These are phyloP conservation scores for Eumaeus atala DNA, from an alignment of 1,140 invertebrate genomes.

Conservation along the genomic window DNA sequence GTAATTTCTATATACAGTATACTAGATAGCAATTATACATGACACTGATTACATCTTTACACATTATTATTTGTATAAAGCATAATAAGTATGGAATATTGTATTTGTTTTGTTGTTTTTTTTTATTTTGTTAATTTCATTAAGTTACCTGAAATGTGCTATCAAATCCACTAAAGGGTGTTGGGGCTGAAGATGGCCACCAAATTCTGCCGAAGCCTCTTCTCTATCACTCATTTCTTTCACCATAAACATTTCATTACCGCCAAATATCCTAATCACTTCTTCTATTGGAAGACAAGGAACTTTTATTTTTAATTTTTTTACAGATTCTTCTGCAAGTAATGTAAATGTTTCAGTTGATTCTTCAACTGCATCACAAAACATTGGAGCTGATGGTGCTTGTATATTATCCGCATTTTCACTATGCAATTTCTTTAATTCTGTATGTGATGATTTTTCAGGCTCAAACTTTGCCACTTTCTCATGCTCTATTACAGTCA, in stretches of 20 bases:
- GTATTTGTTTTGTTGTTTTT: neutral
- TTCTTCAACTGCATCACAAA: constrained; percentile 29
- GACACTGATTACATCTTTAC: no score
- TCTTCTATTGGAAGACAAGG: constrained; percentile 48
- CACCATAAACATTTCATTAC: constrained; percentile 46
- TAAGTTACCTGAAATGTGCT: constrained; percentile 47
- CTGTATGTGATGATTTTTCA: constrained; percentile 1
- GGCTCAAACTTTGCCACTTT: neutral
- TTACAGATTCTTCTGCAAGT: constrained; percentile 10
- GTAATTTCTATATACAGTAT: no score
- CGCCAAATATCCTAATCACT: constrained; percentile 47
- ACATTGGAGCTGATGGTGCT: constrained; percentile 49
- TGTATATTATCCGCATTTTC: constrained; percentile 13
- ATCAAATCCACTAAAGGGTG: constrained; percentile 60
- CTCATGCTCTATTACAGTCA: no score
- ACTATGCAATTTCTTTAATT: constrained; percentile 10
- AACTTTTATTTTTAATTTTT: constrained; percentile 29
- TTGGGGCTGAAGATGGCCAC: constrained; percentile 43
- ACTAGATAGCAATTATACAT: no score
- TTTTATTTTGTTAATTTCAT: neutral
- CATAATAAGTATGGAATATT: no score
- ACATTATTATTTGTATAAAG: no score
- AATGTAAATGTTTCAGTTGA: neutral
- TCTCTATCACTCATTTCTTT: constrained; percentile 50
- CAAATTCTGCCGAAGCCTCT: constrained; percentile 49